Base-by-base conservation (phyloP, 2,113 vertebrate species). In the Ranitomeya variabilis region DNA sequence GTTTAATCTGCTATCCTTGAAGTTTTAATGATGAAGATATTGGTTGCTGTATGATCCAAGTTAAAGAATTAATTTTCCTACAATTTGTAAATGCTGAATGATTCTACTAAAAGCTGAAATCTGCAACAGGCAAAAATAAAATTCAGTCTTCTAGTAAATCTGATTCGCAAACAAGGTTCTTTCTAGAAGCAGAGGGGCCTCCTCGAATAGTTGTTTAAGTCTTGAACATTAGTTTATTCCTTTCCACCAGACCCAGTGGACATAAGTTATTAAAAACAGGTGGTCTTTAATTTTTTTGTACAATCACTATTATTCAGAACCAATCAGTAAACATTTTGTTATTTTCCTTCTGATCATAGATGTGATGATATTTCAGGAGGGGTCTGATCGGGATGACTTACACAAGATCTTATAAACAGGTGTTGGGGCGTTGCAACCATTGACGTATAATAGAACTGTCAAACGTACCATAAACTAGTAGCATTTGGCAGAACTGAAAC, bases 381-480 rank as follows among this genome's bases (percentile, higher is more conserved):
- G 67, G 52, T 76, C 19, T 21, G 19, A 76, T 84, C 3, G 23
- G 66, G 66, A 69, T 80, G 76, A 80, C 59, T 80, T 79, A 69
- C 67, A 23, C n/a, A 69, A 54, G 52, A 54, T 69, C 60, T 62
- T 80, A 57, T 11, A 69, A 57, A 31, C 86, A 87, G 86, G 86
- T 87, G 86, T 23, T 51, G 78, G 86, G 86, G 86, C 52, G 76
- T 87, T 80, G 18, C 86, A 59, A 10, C 62, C 66, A 87, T 66
- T 87, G 86, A 87, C 86, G 86, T 64, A 87, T 55, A 80, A 87
- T 52, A 54, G 76, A 87, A 87, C 86, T 87, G 86, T 87, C 86
- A 80, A 87, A 87, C 23, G 86, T 80, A 78, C 51, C 86, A 87
- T 87, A 87, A 87, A 87, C 62, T 87, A 87, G 86, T 87, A 87